Evolutionary conservation across 1,140 invertebrate species (phyloP).

Genomic region (Hycleus cichorii): DNA sequence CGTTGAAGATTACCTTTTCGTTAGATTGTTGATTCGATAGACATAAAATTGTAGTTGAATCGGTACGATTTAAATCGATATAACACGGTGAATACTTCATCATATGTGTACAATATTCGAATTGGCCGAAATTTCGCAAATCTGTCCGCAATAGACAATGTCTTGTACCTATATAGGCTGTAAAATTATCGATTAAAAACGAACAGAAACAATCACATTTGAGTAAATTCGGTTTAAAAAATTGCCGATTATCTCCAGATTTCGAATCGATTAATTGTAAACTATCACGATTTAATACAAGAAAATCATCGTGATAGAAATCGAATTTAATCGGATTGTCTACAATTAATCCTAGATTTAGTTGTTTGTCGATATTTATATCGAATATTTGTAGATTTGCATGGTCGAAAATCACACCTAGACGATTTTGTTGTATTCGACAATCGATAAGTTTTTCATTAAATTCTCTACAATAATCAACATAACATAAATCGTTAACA

Average conservation of each 20-base stretch:
- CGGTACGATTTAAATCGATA: background rate
- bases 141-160: slow-evolving; percentile 1
- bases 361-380: no score
- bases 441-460: no score
- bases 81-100: slow-evolving; percentile 3
- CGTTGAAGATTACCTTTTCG: slow-evolving; percentile 3
- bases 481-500: no score
- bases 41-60: background rate
- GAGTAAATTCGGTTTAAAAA: background rate
- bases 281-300: no score
- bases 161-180: slow-evolving; percentile 1
- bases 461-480: no score
- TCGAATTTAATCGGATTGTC: no score
- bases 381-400: no score
- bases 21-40: slow-evolving; percentile 4
- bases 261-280: no score
- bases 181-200: background rate
- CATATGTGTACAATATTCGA: slow-evolving; percentile 6
- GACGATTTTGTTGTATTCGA: no score
- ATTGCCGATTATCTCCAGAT: background rate
- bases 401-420: no score
- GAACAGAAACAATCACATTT: slow-evolving; percentile 3
- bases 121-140: background rate
- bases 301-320: no score
- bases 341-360: no score